Conservation (phyloP, 1,140 invertebrate species). For the Heliothis virescens region DNA sequence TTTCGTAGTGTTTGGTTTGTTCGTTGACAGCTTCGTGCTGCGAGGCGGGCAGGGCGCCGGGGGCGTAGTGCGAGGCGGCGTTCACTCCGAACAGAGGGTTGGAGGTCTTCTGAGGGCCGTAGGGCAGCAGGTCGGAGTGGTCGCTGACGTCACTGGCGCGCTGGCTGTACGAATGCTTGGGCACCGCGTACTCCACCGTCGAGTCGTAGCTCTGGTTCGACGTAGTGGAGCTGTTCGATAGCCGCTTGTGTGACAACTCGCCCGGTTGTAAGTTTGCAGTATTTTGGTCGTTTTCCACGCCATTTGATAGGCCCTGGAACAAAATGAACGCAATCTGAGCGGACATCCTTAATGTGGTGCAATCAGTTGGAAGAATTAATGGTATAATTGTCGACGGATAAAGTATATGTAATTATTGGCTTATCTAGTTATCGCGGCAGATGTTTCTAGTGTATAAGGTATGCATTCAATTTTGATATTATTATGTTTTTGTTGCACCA, state of each 20-base stretch:
- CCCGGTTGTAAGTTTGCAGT: conserved; percentile 82
- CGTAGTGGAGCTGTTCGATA: conserved; percentile 78
- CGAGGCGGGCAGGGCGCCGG: conserved; percentile 61
- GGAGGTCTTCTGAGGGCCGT: conserved; percentile 72
- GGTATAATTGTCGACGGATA: conserved; percentile 14
- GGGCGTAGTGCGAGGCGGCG: conserved; percentile 82
- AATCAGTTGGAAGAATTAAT: conserved; percentile 9
- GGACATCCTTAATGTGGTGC: background rate
- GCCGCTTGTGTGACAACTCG: conserved; percentile 74
- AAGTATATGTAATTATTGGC: background rate
- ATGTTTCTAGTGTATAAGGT: background rate
- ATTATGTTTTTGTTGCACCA: background rate
- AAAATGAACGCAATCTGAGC: conserved; percentile 32
- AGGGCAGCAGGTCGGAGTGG: conserved; percentile 64
- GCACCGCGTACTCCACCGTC: conserved; percentile 78
- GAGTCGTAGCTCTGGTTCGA: conserved; percentile 83
- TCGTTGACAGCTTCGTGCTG: conserved; percentile 57
- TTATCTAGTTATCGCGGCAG: background rate
- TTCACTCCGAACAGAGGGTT: conserved; percentile 85
- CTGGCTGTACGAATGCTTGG: conserved; percentile 75
- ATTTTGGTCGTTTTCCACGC: conserved; percentile 86
- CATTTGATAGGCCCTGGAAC: conserved; percentile 83
- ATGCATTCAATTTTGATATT: background rate
- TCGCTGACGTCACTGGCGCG: conserved; percentile 64
- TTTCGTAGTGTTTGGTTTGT: conserved; percentile 69